A percentile compares a stretch with the other conserved stretches of the same genome.
Conservation (phyloP, 2,113 vertebrate genomes). For the Chamaea fasciata region DNA sequence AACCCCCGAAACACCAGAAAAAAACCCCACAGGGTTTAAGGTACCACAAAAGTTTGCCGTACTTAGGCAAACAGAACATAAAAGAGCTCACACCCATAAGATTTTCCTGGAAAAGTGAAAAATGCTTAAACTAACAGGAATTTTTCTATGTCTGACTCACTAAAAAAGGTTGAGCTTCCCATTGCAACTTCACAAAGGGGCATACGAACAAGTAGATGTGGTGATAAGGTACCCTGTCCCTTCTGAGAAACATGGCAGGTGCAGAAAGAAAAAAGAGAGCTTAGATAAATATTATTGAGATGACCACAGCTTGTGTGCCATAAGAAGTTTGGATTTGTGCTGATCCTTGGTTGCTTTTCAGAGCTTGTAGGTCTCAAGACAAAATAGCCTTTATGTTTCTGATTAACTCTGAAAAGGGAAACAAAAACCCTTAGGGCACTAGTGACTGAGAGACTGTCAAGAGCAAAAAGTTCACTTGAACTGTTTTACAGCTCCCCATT, state of each 20-base stretch:
- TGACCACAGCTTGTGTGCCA: background rate
- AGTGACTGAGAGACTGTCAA: background rate
- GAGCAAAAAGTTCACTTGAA: background rate
- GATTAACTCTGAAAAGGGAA: conserved; percentile 30
- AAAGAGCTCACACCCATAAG: background rate
- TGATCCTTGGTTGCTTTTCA: background rate
- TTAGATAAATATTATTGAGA: conserved; percentile 44
- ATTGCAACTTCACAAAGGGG: background rate
- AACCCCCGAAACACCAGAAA: background rate
- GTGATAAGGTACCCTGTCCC: background rate
- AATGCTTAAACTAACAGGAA: background rate
- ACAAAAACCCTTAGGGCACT: background rate
- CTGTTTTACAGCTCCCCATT: background rate
- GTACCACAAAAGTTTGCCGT: background rate
- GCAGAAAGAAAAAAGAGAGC: background rate
- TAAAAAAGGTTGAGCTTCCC: background rate
- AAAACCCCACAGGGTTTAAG: background rate
- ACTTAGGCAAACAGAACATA: background rate
- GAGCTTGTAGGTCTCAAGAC: background rate
- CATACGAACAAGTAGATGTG: background rate
- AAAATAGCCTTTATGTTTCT: conserved; percentile 8
- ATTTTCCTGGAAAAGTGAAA: background rate
- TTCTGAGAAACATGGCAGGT: conserved; percentile 20
- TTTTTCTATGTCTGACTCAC: background rate
- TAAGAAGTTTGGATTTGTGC: conserved; percentile 26